Evolutionary conservation across 2,888 invertebrate species (phyloP).

Genomic region (Strigamia crassipes): DNA sequence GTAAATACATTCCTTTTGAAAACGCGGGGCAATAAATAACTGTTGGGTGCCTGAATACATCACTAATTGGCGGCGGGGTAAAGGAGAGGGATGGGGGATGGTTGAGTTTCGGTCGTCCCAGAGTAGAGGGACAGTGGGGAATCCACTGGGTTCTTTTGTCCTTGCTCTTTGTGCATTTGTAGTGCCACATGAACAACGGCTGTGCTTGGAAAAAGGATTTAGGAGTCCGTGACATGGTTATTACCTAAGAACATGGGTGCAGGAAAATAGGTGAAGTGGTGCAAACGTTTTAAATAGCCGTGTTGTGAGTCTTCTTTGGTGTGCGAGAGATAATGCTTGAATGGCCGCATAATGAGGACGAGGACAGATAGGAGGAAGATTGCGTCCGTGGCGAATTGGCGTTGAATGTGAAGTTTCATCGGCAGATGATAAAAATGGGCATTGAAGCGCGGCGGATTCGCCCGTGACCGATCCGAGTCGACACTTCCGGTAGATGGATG

Average conservation of each 20-base stretch:
- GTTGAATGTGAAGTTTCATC: not conserved
- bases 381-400: not conserved
- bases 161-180: not conserved
- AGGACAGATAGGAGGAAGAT: not conserved
- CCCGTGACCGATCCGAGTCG: not conserved
- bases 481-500: slow-evolving; percentile 4
- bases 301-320: not conserved
- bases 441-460: not conserved
- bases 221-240: not conserved
- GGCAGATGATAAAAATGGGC: not conserved
- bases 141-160: not conserved
- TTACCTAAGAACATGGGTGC: not conserved
- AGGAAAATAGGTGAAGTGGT: not conserved
- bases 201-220: not conserved
- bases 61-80: not conserved
- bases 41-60: slow-evolving; percentile 10
- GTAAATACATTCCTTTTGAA: not conserved
- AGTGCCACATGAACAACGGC: not conserved
- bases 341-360: not conserved
- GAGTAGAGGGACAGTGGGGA: not conserved
- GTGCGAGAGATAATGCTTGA: not conserved
- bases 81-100: not conserved
- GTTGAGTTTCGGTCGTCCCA: not conserved
- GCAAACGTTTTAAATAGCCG: not conserved
- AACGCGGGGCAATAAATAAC: not conserved